A percentile compares a stretch with the other conserved stretches of the same genome.
Conservation (phyloP, 2,113 vertebrate species). For the Tyrannus savana region DNA sequence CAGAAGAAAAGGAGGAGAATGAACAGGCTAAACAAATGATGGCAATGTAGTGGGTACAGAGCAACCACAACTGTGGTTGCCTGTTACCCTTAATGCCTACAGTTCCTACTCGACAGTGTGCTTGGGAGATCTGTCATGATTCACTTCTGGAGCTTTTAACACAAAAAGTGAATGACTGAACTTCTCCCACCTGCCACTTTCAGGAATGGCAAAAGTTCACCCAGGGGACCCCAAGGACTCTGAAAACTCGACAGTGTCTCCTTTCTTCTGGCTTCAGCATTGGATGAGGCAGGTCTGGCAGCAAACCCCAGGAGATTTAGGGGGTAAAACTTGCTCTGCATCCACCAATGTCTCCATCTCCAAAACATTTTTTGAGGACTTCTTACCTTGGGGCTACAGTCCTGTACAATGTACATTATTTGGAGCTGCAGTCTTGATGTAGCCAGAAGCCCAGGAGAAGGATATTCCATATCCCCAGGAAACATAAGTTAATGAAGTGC, state of each 20-base stretch:
- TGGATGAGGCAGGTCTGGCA: neutral
- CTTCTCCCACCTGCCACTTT: neutral
- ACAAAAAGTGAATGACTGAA: neutral
- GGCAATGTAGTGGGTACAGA: neutral
- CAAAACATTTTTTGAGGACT: neutral
- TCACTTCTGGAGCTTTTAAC: neutral
- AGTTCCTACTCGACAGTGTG: neutral
- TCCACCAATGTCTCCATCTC: fast-evolving
- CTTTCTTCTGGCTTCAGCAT: neutral
- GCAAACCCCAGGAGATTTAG: neutral
- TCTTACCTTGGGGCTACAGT: neutral
- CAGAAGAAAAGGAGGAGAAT: neutral
- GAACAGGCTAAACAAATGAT: neutral
- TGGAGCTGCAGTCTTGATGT: neutral
- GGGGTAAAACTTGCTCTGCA: neutral
- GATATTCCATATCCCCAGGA: neutral
- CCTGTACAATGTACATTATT: neutral
- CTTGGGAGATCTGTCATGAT: neutral
- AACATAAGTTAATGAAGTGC: neutral
- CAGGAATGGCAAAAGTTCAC: neutral
- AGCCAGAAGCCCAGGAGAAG: neutral
- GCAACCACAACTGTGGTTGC: fast-evolving
- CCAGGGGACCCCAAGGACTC: neutral
- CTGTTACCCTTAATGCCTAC: neutral
- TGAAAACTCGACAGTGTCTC: neutral